Percentiles rank a stretch among this genome's conserved stretches.
Conservation (phyloP, 2,888 invertebrate genomes). For the Homarus gammarus region DNA sequence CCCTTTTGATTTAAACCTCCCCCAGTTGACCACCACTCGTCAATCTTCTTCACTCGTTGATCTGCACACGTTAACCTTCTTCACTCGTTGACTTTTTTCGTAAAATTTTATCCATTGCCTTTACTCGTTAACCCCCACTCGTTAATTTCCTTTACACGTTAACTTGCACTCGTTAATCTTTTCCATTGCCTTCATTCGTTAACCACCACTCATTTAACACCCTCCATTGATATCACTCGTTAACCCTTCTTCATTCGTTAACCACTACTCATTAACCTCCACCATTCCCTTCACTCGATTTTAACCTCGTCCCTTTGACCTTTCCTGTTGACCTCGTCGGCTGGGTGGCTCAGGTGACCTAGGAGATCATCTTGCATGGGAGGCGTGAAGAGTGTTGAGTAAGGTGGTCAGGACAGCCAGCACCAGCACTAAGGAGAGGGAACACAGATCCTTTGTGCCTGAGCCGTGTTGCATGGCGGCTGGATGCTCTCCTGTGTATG, state of each 20-base stretch:
- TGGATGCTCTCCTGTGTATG: constrained; percentile 71
- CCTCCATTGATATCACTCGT: background rate
- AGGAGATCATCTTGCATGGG: constrained; percentile 50
- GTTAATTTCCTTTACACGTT: too few relatives aligned
- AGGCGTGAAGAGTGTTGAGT: constrained; percentile 32
- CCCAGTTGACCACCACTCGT: too few relatives aligned
- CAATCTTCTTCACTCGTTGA: too few relatives aligned
- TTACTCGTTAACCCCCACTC: too few relatives aligned
- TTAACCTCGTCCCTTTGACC: background rate
- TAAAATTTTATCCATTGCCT: too few relatives aligned
- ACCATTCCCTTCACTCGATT: background rate
- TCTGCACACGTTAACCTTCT: too few relatives aligned
- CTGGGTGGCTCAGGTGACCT: constrained; percentile 4
- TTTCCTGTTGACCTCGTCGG: background rate
- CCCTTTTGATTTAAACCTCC: too few relatives aligned
- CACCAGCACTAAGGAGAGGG: constrained; percentile 48
- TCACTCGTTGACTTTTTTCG: too few relatives aligned
- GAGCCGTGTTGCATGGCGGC: constrained; percentile 70
- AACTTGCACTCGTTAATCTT: too few relatives aligned
- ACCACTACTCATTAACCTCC: background rate
- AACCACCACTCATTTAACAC: background rate
- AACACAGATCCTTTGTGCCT: constrained; percentile 55
- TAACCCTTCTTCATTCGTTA: background rate
- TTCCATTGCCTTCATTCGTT: too few relatives aligned
- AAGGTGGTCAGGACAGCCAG: constrained; percentile 38